These are phyloP conservation scores for Pterostichus niger DNA, from an alignment of 2,888 invertebrate species.

Conservation along the genomic window DNA sequence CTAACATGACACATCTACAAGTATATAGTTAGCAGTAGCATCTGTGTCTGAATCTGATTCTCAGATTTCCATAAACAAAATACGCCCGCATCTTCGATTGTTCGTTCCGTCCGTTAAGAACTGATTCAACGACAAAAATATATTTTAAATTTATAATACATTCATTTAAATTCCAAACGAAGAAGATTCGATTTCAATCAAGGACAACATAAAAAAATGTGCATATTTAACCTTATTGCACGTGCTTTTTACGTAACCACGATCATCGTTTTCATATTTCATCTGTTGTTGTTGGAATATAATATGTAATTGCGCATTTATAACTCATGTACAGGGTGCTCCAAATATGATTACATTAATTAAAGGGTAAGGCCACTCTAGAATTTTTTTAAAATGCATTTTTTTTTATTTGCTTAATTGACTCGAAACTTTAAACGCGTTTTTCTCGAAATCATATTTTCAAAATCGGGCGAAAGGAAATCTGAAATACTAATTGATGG, in stretches of 20 bases:
- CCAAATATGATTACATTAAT: not conserved
- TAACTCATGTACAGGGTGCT: not conserved
- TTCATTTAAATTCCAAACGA: constrained; percentile 18
- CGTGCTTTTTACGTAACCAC: not conserved
- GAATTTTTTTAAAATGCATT: too few species aligned
- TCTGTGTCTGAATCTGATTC: not conserved
- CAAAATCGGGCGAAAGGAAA: too few species aligned
- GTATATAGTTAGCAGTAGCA: not conserved
- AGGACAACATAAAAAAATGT: constrained; percentile 16
- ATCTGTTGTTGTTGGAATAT: not conserved
- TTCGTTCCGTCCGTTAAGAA: not conserved
- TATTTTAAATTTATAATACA: constrained; percentile 20
- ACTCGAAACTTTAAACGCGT: too few species aligned
- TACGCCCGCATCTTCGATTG: constrained; percentile 24
- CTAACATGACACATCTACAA: not conserved
- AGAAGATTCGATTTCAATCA: constrained; percentile 7
- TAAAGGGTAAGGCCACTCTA: too few species aligned
- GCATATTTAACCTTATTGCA: constrained; percentile 1
- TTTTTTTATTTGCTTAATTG: too few species aligned
- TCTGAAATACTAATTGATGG: too few species aligned
- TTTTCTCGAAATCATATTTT: too few species aligned
- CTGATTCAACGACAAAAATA: not conserved
- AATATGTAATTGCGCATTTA: not conserved
- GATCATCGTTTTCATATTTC: constrained; percentile 21
- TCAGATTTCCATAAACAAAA: constrained; percentile 31